Conservation (phyloP, 2,113 vertebrate genomes). For the Forbesichthys papilliferus region DNA sequence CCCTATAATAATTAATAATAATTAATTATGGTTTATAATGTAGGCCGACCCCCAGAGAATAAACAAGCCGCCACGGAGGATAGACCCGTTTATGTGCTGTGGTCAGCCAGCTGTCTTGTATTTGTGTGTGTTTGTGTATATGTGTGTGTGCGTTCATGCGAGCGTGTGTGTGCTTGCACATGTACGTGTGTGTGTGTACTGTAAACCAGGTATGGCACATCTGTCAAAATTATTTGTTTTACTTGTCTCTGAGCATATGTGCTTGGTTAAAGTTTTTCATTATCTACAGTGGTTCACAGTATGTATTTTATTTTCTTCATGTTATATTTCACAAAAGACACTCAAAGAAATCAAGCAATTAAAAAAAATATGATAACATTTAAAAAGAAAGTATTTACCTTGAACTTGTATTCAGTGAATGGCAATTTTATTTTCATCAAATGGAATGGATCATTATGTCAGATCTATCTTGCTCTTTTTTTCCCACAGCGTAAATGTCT, state of each 20-base stretch:
- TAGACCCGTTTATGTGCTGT: too few species aligned
- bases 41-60: too few species aligned
- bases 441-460: constrained; percentile 59
- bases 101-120: constrained; percentile 37
- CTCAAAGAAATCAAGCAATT: too few species aligned
- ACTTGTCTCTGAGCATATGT: constrained; percentile 4
- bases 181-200: background rate
- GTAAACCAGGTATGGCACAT: constrained; percentile 11
- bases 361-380: too few species aligned
- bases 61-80: too few species aligned
- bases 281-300: constrained; percentile 33
- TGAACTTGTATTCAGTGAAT: constrained; percentile 27
- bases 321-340: background rate
- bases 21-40: too few species aligned
- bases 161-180: too few species aligned
- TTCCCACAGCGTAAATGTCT: constrained; percentile 58
- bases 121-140: background rate
- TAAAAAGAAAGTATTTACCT: constrained; percentile 6
- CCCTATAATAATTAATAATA: too few species aligned
- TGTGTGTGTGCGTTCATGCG: background rate
- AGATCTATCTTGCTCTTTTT: constrained; percentile 36
- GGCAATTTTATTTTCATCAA: constrained; percentile 45
- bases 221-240: constrained; percentile 9
- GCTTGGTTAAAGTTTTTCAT: constrained; percentile 43
- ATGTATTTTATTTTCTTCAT: background rate